Conservation (phyloP, 2,797 vertebrate genomes). For the Oryzias dopingdopingensis region DNA sequence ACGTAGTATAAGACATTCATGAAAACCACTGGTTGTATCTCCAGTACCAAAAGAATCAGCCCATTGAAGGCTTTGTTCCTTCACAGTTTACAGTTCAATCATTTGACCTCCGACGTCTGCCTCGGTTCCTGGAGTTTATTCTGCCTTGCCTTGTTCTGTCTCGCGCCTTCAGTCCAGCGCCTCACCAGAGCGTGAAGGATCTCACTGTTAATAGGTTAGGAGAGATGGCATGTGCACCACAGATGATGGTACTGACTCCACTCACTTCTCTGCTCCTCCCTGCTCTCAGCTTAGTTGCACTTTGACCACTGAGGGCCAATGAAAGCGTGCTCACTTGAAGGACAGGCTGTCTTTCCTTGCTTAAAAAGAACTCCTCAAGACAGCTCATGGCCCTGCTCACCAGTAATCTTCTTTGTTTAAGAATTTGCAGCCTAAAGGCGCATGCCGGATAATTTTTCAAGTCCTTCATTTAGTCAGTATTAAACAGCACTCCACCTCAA, state of each 20-base stretch:
- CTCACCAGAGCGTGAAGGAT: slow-evolving; percentile 53
- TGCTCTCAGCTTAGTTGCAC: slow-evolving; percentile 30
- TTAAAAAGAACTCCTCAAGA: slow-evolving; percentile 63
- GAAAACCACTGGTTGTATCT: no score
- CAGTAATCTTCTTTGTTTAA: slow-evolving; percentile 67
- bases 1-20: no score
- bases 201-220: slow-evolving; percentile 47
- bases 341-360: slow-evolving; percentile 28
- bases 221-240: slow-evolving; percentile 14
- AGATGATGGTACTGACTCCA: slow-evolving; percentile 18
- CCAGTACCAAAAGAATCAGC: slow-evolving; percentile 26
- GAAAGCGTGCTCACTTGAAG: slow-evolving; percentile 43
- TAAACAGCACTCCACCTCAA: slow-evolving; percentile 50
- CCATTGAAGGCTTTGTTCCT: slow-evolving; percentile 52
- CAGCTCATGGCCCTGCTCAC: slow-evolving; percentile 48
- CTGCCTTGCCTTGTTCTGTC: slow-evolving; percentile 61
- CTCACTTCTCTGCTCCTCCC: slow-evolving; percentile 22
- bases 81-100: slow-evolving; percentile 66
- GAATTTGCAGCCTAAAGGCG: slow-evolving; percentile 73
- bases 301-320: slow-evolving; percentile 38
- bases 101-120: slow-evolving; percentile 69
- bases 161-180: slow-evolving; percentile 40
- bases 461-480: slow-evolving; percentile 69
- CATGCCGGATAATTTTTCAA: slow-evolving; percentile 67
- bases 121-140: slow-evolving; percentile 65